Base-by-base conservation (phyloP, 1,140 invertebrate genomes). In the Rhagoletis pomonella region DNA sequence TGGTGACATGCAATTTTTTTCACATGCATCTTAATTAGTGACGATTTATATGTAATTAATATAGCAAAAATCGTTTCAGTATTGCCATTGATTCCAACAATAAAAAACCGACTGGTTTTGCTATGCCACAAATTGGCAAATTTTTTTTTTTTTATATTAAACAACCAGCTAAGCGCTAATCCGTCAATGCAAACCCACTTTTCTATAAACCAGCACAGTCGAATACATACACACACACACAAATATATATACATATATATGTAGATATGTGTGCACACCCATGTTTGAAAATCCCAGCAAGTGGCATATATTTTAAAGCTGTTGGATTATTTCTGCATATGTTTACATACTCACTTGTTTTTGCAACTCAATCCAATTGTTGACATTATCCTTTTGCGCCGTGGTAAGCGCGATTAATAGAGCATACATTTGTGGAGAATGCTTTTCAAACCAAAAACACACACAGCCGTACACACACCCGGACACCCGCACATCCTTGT, bases 251-350 rank as follows among this genome's bases (percentile, higher is more conserved):
- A 29, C 1, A 19, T 55, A 19, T 19, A 50, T 10, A 19, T 50
- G 17, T 55, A 19, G 6, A 50, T 10, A 19, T n/a, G n/a, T 77
- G n/a, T 77, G 17, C 39, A 50, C 44, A 10, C 29, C 29, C 19
- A 10, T 58, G n/a, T 14, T 7, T 42, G 17, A 9, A 50, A 81
- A 81, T 81, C 47, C 47, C 73, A 81, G 0, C 50, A 81, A 81
- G 73, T 81, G 73, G 44, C 19, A 81, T 7, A 81, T 55, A 81
- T 81, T 81, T 81, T 55, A 81, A 81, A 62, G 55, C 58, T 39
- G 62, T 85, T 85, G 58, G 84, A 44, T 59, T 85, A 69, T 87
- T 73, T 59, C 67, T 69, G 87, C 85, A 89, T 89, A 77, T 81
- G 88, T 89, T 86, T 84, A 55, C n/a, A 17, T 85, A 19, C 5